Evolutionary conservation across 2,113 vertebrate species (phyloP), one percentile per base, ranked within the genome.

Genomic region (Leptodactylus fuscus): DNA sequence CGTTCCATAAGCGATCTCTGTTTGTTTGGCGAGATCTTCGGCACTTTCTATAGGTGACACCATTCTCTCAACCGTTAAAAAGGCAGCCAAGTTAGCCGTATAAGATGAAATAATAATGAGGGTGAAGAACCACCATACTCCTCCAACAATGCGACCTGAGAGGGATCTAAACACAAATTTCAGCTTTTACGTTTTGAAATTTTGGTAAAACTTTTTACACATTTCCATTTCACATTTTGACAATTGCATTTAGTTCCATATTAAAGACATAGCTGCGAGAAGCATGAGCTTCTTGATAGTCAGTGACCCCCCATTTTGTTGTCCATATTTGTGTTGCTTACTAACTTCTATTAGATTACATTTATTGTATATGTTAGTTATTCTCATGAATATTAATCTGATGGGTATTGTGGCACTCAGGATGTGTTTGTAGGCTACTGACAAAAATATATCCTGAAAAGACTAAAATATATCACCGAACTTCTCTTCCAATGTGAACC

Each of bases 41-140:
- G 98, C 97, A 82, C 98, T 99, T 92, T 99, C 98, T 91, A 99
- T 99, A 81, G 98, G 98, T 0, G 98, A 99, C 85, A 99, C 98
- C 98, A 99, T 99, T 90, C 98, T 90, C 92, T 99, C 98, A 89
- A 99, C 98, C 1, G 98, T 99, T 90, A 99, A 96, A 94, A 99
- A 99, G 85, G 98, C 98, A 88, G 98, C 98, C 89, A 99, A 95
- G 91, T 99, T 99, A 90, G 98, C 98, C 53, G 98, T 99, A 88
- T 99, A 99, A 62, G 98, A 99, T 34, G 98, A 99, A 91, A 99
- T 99, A 91, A 99, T 99, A 94, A 99, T 99, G 86, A 99, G 97
- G 0, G 98, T 99, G 92, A 99, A 99, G 96, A 99, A 99, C 98
- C 97, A 99, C 98, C 98, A 99, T 67, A 99, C 98, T 51, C 98